phyloP scores from a whole-genome alignment of 2,888 invertebrate species.

The Baronia brevicornis region DNA sequence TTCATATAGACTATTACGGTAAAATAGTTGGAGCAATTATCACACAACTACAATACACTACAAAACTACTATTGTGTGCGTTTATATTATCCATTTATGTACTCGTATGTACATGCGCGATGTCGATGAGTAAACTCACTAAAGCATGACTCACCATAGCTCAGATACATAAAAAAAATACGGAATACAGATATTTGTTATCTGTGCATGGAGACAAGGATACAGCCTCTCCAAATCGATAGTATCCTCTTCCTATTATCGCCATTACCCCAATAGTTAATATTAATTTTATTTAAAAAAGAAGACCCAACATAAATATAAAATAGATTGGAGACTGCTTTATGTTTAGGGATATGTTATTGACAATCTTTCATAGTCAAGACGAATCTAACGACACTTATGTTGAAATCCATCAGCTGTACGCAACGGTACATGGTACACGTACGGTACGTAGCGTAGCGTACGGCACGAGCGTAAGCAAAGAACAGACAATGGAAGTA shows the following conservation, averaged over 20 bases:
- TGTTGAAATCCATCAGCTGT: no score
- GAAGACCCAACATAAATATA: no score
- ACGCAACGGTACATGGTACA: no score
- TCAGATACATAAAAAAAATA: constrained; percentile 25
- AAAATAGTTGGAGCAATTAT: constrained; percentile 25
- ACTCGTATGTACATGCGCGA: constrained; percentile 20
- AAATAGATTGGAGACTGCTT: no score
- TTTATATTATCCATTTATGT: constrained; percentile 21
- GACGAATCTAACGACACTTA: no score
- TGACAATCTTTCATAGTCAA: no score
- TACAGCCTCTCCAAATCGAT: constrained; percentile 11
- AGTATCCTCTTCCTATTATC: constrained; percentile 1
- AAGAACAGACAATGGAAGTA: no score
- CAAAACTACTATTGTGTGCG: constrained; percentile 24
- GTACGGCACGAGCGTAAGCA: no score
- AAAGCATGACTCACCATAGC: constrained; percentile 22
- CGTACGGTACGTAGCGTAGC: no score
- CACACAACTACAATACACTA: constrained; percentile 19
- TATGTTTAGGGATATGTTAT: no score
- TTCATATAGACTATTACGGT: constrained; percentile 19
- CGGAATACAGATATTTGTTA: constrained; percentile 5
- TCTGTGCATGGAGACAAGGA: constrained; percentile 10
- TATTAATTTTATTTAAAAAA: no score
- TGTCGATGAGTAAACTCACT: constrained; percentile 30
- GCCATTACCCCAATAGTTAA: constrained; percentile 1